These are phyloP conservation scores for Boulengeromyrus knoepffleri DNA, from an alignment of 2,113 vertebrate genomes.

Conservation along the genomic window DNA sequence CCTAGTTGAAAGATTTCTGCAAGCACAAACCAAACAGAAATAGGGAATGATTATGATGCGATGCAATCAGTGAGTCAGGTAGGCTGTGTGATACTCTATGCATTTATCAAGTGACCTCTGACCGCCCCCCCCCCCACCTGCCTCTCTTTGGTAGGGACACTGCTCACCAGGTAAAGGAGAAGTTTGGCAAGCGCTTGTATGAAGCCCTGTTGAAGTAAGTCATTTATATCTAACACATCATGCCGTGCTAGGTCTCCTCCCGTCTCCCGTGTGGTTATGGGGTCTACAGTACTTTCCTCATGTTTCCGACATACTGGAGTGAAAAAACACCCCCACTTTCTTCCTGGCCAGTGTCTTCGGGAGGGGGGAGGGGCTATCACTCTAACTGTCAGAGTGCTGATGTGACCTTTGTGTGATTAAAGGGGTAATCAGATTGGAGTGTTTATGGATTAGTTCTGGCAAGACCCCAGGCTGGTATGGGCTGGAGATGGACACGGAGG, in stretches of 20 bases:
- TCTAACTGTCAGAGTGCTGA: slow-evolving; percentile 3
- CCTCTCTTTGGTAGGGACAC: slow-evolving; percentile 71
- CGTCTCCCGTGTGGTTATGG: neutral
- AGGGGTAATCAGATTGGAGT: slow-evolving; percentile 12
- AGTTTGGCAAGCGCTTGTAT: slow-evolving; percentile 92
- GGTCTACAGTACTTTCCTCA: neutral
- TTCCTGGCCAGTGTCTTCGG: neutral
- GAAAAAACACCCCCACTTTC: neutral
- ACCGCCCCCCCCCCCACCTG: neutral
- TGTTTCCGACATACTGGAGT: neutral
- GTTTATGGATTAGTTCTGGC: slow-evolving; percentile 1
- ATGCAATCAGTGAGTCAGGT: neutral
- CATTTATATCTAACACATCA: neutral
- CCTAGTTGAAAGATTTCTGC: neutral
- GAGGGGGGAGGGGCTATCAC: neutral
- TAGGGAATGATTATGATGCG: neutral
- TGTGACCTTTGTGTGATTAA: slow-evolving; percentile 20
- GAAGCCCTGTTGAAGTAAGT: slow-evolving; percentile 83
- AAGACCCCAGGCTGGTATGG: neutral
- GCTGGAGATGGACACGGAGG: neutral
- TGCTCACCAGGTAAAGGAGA: slow-evolving; percentile 86
- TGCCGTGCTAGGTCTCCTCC: neutral
- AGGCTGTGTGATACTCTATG: neutral
- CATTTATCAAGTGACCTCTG: neutral
- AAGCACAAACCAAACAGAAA: neutral